Base-by-base conservation (phyloP, 2,888 invertebrate genomes). In the Himalopsyche anomala region DNA sequence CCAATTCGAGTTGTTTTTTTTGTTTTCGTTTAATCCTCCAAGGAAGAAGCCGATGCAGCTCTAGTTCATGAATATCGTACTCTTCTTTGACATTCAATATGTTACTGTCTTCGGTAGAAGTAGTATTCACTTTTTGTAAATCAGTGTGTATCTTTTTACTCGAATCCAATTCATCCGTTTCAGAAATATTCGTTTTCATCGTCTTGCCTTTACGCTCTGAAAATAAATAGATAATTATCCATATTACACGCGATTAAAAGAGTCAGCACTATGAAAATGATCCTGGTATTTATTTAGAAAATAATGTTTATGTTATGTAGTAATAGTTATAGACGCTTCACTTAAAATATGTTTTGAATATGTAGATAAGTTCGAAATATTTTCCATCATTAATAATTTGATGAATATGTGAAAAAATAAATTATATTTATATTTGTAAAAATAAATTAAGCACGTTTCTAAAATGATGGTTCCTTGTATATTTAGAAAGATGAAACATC, bases 201-300 rank as follows among this genome's bases (percentile, higher is more conserved):
- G 81, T 85, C 84, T 79, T 87, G 40, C 86, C 86, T 15, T 85
- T 80, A 80, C 87, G 86, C 83, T 74, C 88, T 88, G 88, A 62
- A 87, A 87, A 84, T 82, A 83, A 83, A 85, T 79, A 86, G 38
- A 82, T 36, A 82, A 45, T 42, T 45, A 51, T 81, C 42, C 54
- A 81, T 45, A 42, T 40, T 17, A 51, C 19, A 45, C 28, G 42
- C 42, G 17, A 81, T 36, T 45, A 0, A 45, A 17, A 9, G n/a
- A 45, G 8, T 40, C n/a, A 38, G 17, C 45, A 80, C 80, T 40
- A 40, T 80, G 36, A 17, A 17, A 80, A 45, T 36, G 36, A 69
- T 9, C 36, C 17, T 17, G 4, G 15, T 6, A 8, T 15, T 51
- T 15, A 51, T 51, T 51, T 51, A 12, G 4, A 51, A 51, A 51